A percentile compares a stretch with the other conserved stretches of the same genome.
Evolutionary conservation across 2,888 invertebrate genomes (phyloP).

Genomic region (Eumerus sabulonum): DNA sequence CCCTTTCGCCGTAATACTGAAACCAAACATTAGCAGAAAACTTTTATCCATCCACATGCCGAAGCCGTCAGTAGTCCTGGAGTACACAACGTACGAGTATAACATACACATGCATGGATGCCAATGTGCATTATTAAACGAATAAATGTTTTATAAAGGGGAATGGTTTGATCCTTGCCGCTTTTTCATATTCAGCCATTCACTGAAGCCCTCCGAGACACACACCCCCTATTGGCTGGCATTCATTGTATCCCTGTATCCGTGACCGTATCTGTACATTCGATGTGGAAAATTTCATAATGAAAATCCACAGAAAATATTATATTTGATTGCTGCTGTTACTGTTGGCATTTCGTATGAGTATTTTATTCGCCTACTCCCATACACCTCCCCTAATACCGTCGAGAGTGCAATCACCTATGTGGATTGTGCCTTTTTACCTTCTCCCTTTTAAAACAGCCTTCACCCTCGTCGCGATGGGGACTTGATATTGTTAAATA

Average conservation of each 20-base stretch:
- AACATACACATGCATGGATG: constrained; percentile 19
- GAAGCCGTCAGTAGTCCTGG: too few relatives aligned
- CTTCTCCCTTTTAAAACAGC: constrained; percentile 23
- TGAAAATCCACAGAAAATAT: constrained; percentile 59
- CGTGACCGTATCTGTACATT: constrained; percentile 35
- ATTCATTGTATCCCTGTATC: constrained; percentile 52
- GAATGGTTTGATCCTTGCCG: constrained; percentile 25
- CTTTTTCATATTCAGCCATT: too few relatives aligned
- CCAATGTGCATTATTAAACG: constrained; percentile 46
- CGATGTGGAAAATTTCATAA: constrained; percentile 49
- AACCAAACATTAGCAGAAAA: constrained; percentile 61
- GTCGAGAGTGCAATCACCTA: constrained; percentile 63
- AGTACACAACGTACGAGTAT: too few relatives aligned
- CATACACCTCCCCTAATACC: constrained; percentile 27
- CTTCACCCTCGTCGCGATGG: too few relatives aligned
- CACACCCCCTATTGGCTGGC: constrained; percentile 62
- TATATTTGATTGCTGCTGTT: constrained; percentile 57
- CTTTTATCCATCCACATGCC: not conserved
- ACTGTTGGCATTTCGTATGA: not conserved
- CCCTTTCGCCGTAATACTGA: constrained; percentile 31
- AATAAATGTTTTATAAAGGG: constrained; percentile 60
- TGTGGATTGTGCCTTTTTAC: constrained; percentile 33
- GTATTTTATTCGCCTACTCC: constrained; percentile 1
- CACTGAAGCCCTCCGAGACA: too few relatives aligned
- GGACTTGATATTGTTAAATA: not conserved